Base-by-base conservation (phyloP, 2,797 vertebrate genomes). In the Trachops cirrhosus region DNA sequence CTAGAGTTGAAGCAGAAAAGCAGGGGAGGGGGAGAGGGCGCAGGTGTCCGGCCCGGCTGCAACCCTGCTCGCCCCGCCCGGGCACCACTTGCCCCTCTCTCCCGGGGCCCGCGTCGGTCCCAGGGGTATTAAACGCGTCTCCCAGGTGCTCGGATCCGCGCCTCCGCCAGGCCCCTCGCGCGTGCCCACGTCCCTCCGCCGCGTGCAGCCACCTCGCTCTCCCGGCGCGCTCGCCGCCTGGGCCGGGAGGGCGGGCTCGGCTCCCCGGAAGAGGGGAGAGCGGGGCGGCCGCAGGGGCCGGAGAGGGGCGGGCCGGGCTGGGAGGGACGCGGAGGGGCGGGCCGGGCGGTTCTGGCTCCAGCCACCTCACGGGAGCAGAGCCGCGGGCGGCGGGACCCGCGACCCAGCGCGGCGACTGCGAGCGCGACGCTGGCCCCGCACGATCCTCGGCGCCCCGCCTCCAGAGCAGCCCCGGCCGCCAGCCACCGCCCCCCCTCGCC, bases 241-340 rank as follows among this genome's bases (percentile, higher is more conserved):
- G 88, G 93, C 97, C 74, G 9, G 70, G 91, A 96, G 86, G 95
- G 96, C 91, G 90, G 96, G 80, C 87, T 88, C 41, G 26, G 80
- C 88, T 89, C 96, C 91, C 93, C 48, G 90, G 96, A 95, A 96
- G 88, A 92, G 54, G n/a, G 88, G 94, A 79, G 68, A 24, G 54
- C 34, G 74, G 88, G 88, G 95, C 68, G 86, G 93, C 62, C 54
- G 62, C 22, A 21, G 96, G 80, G 86, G 62, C 68, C 29, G 41
- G 73, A 73, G 91, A 57, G 92, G 96, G 97, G 92, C 89, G 96
- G 97, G 96, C 70, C 91, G 64, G 95, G 82, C 86, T 5, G 93
- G 96, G 97, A 91, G 93, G 68, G 84, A 52, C 86, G 86, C 41
- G 34, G 77, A 96, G 93, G 96, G 97, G 96, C 96, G 96, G 94